Conservation (phyloP, 2,113 vertebrate genomes). For the zebrafish (Danio rerio) region GRCz12tu NC_133186.1:29356501-29357000, state of each 20-base stretch:
- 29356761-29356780: slow-evolving; percentile 1
- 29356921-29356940: slow-evolving; percentile 48
- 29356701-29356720: slow-evolving; percentile 9
- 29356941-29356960: slow-evolving; percentile 43
- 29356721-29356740: slow-evolving; percentile 6
- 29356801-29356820: background rate
- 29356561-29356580: background rate
- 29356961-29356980: slow-evolving; percentile 58
- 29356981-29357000: slow-evolving; percentile 37
- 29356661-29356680: slow-evolving; percentile 40
- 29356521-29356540: slow-evolving; percentile 19
- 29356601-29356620: slow-evolving; percentile 37
- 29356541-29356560: slow-evolving; percentile 9
- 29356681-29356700: background rate
- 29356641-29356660: background rate
- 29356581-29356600: slow-evolving; percentile 14
- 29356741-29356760: background rate
- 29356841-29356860: slow-evolving; percentile 10
- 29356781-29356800: slow-evolving; percentile 17
- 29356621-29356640: slow-evolving; percentile 15
- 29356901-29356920: slow-evolving; percentile 49
- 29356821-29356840: slow-evolving; percentile 31
- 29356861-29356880: slow-evolving; percentile 55
- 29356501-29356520: background rate
- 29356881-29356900: slow-evolving; percentile 56